Base-by-base conservation (phyloP, 1,140 invertebrate species). In the Drosophila ficusphila region DNA sequence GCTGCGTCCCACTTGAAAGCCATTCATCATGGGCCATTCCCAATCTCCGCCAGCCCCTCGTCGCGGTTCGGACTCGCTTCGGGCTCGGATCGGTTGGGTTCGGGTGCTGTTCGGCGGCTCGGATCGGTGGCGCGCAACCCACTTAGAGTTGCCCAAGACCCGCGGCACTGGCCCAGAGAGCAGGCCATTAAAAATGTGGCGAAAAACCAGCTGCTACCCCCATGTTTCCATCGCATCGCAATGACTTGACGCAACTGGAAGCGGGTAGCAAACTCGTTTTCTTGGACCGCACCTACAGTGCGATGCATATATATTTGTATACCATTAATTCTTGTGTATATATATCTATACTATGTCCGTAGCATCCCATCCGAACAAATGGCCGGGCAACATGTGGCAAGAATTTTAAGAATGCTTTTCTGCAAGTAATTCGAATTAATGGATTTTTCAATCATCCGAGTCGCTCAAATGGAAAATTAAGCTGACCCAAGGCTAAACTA, bases 181-280 rank as follows among this genome's bases (percentile, higher is more conserved):
- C 60, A 56, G 38, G 52, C 77, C 73, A 86, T 85, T 76, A 68
- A 76, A 73, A 86, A 34, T 71, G 65, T 79, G 76, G 79, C 76
- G 49, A 86, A 79, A 85, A 79, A 79, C 51, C 74, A 75, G 82
- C 77, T 88, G 82, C 83, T 76, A 88, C 82, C 83, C 83, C 83
- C 83, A 88, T 88, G 58, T 62, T 62, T 76, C 67, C 73, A 77
- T 76, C 62, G 67, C 41, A 39, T 34, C 62, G 57, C 56, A 68
- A 69, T 88, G 74, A 78, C 74, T 78, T 69, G 83, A 53, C 57
- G 60, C 83, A 73, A 64, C 61, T 88, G 67, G 36, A 83, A 83
- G 69, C 83, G 83, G 82, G 82, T 89, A 77, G 83, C 39, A 71
- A 83, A 82, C 76, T 57, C 18, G 72, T 76, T 76, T 69, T 47